phyloP scores from a whole-genome alignment of 1,140 invertebrate species.

The Orius insidiosus region DNA sequence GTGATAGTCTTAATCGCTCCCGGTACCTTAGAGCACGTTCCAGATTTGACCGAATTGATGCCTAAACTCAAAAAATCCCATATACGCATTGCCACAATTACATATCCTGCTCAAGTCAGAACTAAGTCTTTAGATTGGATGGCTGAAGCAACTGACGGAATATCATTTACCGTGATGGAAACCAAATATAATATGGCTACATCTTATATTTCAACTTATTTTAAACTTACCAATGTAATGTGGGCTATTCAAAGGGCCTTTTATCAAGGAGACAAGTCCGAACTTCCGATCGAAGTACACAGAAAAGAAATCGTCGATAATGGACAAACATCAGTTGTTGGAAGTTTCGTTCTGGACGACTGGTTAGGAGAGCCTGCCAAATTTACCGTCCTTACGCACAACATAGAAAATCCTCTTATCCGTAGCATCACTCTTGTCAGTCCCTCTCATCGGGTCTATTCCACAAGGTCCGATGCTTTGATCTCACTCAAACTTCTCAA shows the following conservation, averaged over 20 bases:
- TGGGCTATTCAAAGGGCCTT: conserved; percentile 29
- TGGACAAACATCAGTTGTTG: conserved; percentile 27
- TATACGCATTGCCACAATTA: conserved; percentile 30
- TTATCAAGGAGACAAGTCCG: conserved; percentile 29
- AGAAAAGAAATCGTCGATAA: conserved; percentile 28
- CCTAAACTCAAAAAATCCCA: conserved; percentile 24
- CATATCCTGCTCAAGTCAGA: conserved; percentile 28
- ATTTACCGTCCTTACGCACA: conserved; percentile 30
- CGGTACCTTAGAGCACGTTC: conserved; percentile 26
- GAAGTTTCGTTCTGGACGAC: conserved; percentile 30
- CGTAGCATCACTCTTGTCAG: conserved; percentile 28
- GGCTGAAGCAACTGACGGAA: conserved; percentile 28
- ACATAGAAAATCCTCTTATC: conserved; percentile 29
- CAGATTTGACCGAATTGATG: conserved; percentile 19
- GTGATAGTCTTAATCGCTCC: conserved; percentile 35
- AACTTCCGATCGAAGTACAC: conserved; percentile 35
- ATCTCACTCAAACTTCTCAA: conserved; percentile 32
- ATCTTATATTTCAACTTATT: conserved; percentile 31
- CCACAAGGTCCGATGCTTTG: conserved; percentile 27
- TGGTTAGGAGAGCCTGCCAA: conserved; percentile 28
- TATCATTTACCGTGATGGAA: conserved; percentile 31
- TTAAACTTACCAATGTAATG: conserved; percentile 32
- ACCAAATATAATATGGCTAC: conserved; percentile 30
- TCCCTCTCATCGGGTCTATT: conserved; percentile 28
- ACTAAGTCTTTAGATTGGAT: conserved; percentile 27